These are phyloP conservation scores for Chironomus tentans DNA, from an alignment of 2,888 invertebrate genomes.

Conservation along the genomic window DNA sequence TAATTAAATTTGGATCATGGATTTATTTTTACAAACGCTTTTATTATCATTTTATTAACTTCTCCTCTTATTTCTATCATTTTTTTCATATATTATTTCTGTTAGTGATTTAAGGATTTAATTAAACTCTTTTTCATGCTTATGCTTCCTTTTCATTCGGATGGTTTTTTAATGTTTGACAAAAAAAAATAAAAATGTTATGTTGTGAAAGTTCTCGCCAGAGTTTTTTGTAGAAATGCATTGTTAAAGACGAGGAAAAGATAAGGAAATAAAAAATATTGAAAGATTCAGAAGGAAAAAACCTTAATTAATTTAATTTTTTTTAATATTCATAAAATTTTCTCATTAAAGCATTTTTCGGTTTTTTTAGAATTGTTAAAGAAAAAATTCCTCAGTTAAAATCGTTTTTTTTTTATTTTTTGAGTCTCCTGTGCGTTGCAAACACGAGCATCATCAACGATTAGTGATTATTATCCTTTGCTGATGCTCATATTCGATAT, in stretches of 20 bases:
- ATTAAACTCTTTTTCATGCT: background rate
- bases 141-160: background rate
- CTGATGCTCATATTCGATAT: background rate
- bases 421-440: constrained; percentile 5
- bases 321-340: background rate
- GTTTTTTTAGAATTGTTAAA: background rate
- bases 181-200: background rate
- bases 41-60: background rate
- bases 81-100: background rate
- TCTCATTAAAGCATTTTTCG: background rate
- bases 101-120: background rate
- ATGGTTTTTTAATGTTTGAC: background rate
- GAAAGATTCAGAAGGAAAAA: background rate
- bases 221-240: background rate
- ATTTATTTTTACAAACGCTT: background rate
- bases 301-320: background rate
- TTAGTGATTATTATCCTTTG: background rate
- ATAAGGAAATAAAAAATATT: background rate
- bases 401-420: too few relatives aligned
- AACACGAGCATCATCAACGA: background rate
- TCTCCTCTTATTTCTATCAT: background rate
- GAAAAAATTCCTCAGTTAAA: background rate
- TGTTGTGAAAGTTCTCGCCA: too few relatives aligned
- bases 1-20: background rate
- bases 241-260: background rate